Percentiles rank a stretch among this genome's conserved stretches.
Conservation (phyloP, 2,113 vertebrate species). For the Aramus guarauna region DNA sequence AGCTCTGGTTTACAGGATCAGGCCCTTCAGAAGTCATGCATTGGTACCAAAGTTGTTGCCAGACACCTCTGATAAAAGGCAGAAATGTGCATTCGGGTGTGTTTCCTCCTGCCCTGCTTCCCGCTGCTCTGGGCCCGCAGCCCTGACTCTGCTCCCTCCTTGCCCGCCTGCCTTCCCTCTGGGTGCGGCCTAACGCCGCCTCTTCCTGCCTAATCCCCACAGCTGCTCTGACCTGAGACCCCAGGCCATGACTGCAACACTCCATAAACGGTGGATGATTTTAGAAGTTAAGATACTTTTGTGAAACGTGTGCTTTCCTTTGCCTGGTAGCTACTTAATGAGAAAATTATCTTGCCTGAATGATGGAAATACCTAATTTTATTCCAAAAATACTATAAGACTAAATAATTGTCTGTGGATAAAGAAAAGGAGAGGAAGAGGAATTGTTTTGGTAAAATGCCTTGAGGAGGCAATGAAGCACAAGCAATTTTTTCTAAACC, state of each 20-base stretch:
- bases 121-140: background rate
- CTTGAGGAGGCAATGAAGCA: background rate
- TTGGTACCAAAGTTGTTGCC: background rate
- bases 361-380: no score
- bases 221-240: background rate
- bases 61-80: no score
- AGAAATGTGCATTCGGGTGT: no score
- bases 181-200: background rate
- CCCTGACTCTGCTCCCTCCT: background rate
- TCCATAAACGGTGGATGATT: background rate
- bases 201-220: background rate
- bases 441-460: background rate
- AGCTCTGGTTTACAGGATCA: background rate
- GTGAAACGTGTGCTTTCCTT: background rate
- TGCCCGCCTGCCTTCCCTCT: background rate
- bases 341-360: background rate
- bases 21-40: background rate
- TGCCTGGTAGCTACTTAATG: background rate
- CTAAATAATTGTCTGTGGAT: background rate
- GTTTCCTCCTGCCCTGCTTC: background rate
- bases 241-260: accelerated
- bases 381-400: no score
- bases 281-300: accelerated
- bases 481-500: background rate
- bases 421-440: background rate